Conservation (phyloP, 2,797 vertebrate genomes). For the Gallirallus australis region DNA sequence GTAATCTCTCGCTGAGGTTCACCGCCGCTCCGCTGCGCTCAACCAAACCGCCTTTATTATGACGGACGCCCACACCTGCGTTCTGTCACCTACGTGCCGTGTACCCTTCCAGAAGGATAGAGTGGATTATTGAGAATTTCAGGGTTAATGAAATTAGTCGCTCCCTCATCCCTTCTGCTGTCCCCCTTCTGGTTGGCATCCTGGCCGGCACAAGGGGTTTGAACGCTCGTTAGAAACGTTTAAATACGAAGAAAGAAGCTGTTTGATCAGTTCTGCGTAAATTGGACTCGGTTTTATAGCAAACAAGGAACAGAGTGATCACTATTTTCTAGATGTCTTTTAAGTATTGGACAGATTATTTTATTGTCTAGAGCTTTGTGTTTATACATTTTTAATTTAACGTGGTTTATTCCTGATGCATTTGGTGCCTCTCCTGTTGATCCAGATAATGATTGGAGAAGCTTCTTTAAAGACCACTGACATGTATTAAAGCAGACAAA, state of each 20-base stretch:
- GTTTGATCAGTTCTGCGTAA: background rate
- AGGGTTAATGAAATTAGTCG: slow-evolving; percentile 1
- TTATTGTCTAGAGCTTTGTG: slow-evolving; percentile 8
- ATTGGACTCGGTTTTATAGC: background rate
- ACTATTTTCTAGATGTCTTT: background rate
- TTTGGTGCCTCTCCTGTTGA: slow-evolving; percentile 11
- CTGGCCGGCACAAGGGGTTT: background rate
- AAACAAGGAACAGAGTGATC: background rate
- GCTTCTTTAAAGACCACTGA: background rate
- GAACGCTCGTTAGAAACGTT: background rate
- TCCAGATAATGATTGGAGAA: background rate
- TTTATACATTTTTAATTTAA: slow-evolving; percentile 52
- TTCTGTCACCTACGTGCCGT: slow-evolving; percentile 46
- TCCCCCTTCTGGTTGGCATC: background rate
- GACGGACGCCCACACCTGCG: slow-evolving; percentile 55
- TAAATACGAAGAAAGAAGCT: background rate
- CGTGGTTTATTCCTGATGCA: slow-evolving; percentile 38
- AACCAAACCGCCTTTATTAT: slow-evolving; percentile 41
- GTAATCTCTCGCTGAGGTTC: slow-evolving; percentile 61
- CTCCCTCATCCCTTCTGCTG: background rate
- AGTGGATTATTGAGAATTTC: background rate
- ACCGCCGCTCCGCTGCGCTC: slow-evolving; percentile 26
- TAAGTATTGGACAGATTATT: background rate
- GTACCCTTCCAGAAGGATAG: background rate
- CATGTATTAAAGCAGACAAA: background rate